Conservation (phyloP, 2,113 vertebrate species). For the Actinemys pallida region DNA sequence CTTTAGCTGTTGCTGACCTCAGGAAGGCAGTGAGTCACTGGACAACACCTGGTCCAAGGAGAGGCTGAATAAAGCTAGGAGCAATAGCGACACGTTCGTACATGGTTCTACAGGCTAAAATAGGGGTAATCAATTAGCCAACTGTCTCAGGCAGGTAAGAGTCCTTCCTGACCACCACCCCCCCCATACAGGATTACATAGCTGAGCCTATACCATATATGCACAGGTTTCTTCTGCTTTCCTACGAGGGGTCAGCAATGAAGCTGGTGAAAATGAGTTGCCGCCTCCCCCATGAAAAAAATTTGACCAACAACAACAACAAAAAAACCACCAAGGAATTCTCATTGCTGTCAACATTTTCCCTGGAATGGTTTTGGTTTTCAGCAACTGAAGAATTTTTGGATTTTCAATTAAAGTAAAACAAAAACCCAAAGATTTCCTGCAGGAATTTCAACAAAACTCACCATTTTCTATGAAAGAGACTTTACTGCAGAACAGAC, state of each 20-base stretch:
- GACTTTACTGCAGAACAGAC: neutral
- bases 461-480: neutral
- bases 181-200: neutral
- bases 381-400: neutral
- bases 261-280: neutral
- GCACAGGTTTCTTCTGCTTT: neutral
- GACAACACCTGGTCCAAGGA: neutral
- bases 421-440: neutral
- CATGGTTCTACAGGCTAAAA: neutral
- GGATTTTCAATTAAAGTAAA: neutral
- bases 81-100: no score
- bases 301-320: no score
- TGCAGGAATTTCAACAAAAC: neutral
- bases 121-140: neutral
- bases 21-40: rapidly evolving
- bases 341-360: neutral
- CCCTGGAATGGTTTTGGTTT: neutral
- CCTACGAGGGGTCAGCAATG: neutral
- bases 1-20: neutral
- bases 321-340: neutral
- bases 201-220: neutral
- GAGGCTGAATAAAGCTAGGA: neutral
- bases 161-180: neutral
- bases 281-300: neutral
- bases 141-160: neutral